Evolutionary conservation across 2,113 vertebrate species (phyloP).

Genomic region (Bos javanicus): DNA sequence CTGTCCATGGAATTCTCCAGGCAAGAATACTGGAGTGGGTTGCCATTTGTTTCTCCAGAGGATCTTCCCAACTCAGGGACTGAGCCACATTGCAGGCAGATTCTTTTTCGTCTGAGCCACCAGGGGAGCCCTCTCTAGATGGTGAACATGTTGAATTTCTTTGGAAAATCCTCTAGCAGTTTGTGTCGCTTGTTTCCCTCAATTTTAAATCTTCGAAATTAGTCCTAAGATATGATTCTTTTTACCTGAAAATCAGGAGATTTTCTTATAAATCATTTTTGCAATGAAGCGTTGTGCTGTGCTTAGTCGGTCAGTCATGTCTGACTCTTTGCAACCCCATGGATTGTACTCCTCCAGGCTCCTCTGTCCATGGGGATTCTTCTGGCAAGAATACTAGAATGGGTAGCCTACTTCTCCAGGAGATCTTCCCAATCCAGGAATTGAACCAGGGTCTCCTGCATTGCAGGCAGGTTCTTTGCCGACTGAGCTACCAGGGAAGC

Average conservation of each 20-base stretch:
- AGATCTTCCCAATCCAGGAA: background rate
- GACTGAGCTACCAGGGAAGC: background rate
- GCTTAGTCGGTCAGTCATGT: no score
- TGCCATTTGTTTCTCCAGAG: background rate
- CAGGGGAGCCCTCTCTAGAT: no score
- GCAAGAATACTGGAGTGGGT: background rate
- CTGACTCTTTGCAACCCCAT: no score
- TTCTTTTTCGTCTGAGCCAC: no score
- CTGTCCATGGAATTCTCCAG: background rate
- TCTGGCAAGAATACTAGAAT: background rate
- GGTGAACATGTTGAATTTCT: no score
- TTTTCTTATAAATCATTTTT: no score
- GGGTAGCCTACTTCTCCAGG: background rate
- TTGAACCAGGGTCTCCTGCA: background rate
- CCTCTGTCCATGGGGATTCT: background rate
- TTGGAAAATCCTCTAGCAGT: no score
- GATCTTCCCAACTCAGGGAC: background rate
- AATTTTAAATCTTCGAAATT: no score
- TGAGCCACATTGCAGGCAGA: background rate
- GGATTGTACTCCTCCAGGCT: background rate
- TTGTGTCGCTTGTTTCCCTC: no score
- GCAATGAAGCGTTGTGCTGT: no score
- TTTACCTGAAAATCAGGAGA: no score
- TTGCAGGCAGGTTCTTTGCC: background rate
- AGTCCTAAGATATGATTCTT: no score